phyloP scores from a whole-genome alignment of 2,113 vertebrate species.

The Oncorhynchus clarkii region DNA sequence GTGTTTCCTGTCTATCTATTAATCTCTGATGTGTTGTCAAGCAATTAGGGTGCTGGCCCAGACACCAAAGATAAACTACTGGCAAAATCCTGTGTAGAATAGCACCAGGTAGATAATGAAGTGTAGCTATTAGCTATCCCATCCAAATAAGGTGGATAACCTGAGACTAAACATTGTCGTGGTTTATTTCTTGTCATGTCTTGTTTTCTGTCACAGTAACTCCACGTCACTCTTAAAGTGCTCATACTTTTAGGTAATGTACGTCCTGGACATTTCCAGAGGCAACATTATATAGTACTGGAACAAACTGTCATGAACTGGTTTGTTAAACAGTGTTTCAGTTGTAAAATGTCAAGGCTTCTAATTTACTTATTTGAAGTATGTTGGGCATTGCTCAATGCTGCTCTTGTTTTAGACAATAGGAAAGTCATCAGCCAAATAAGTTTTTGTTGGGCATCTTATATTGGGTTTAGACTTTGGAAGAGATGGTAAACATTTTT shows the following conservation, averaged over 20 bases:
- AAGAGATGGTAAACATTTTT: neutral
- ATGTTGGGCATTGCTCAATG: neutral
- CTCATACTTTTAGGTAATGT: too few species aligned
- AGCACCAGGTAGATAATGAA: neutral
- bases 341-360: neutral
- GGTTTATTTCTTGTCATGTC: too few species aligned
- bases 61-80: neutral
- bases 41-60: constrained; percentile 1
- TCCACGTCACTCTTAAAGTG: too few species aligned
- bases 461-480: neutral
- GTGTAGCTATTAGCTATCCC: too few species aligned
- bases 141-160: too few species aligned
- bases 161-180: too few species aligned
- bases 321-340: neutral
- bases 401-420: neutral
- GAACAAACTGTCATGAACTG: neutral
- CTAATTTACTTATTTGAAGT: neutral
- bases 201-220: too few species aligned
- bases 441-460: neutral
- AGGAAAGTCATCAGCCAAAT: neutral
- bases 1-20: neutral
- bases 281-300: too few species aligned
- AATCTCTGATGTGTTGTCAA: neutral
- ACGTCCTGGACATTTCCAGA: too few species aligned
- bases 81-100: constrained; percentile 1